Percentiles rank a stretch among this genome's conserved stretches.
phyloP scores from a whole-genome alignment of 2,888 invertebrate species.

The Allacma fusca region DNA sequence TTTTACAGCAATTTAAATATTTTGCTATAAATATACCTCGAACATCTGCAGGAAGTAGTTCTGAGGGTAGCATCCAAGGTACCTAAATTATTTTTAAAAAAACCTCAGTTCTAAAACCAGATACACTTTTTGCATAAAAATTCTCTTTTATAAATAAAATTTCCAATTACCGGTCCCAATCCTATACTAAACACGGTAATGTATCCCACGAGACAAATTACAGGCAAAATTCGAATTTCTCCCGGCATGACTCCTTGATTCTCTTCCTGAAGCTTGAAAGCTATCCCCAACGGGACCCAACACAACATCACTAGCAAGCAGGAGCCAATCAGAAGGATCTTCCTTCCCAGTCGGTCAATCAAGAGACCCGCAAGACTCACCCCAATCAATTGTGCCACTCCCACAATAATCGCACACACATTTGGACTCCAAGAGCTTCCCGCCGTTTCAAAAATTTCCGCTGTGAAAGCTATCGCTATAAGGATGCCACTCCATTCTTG shows the following conservation, averaged over 20 bases:
- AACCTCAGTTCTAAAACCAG: not conserved
- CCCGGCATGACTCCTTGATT: conserved; percentile 36
- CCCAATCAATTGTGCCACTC: conserved; percentile 69
- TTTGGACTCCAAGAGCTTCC: conserved; percentile 69
- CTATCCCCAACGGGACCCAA: conserved; percentile 74
- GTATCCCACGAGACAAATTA: conserved; percentile 77
- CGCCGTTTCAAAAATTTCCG: conserved; percentile 77
- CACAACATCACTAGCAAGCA: conserved; percentile 76
- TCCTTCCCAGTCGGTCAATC: conserved; percentile 82
- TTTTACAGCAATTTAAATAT: too few relatives aligned
- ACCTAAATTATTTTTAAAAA: conserved; percentile 18
- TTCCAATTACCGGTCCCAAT: conserved; percentile 27
- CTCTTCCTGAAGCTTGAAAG: conserved; percentile 75
- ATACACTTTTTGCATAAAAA: not conserved
- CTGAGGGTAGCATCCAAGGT: conserved; percentile 23
- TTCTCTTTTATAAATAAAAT: not conserved
- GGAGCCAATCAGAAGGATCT: conserved; percentile 79
- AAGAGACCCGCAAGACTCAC: conserved; percentile 69
- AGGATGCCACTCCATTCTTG: conserved; percentile 81
- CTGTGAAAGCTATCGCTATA: conserved; percentile 81
- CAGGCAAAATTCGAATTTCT: conserved; percentile 75
- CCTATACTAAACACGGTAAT: conserved; percentile 75
- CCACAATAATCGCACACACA: conserved; percentile 69
- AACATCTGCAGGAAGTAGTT: conserved; percentile 20
- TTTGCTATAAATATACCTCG: conserved; percentile 20